Conservation (phyloP, 2,888 invertebrate species). For the Ligdia adustata region DNA sequence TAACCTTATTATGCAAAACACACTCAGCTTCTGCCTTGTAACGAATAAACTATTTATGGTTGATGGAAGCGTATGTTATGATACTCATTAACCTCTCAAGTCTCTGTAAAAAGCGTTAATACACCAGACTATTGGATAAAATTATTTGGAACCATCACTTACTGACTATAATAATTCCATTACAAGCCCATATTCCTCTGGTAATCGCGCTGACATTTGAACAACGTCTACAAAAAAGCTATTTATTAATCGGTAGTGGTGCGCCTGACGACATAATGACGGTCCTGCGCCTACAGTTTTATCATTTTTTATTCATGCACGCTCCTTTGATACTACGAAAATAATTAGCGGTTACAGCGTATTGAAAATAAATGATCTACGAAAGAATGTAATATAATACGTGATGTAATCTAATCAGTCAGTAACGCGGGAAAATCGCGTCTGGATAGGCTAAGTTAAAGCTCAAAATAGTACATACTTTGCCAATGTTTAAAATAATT, state of each 20-base stretch:
- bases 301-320: constrained; percentile 6
- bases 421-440: no score
- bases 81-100: background rate
- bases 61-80: background rate
- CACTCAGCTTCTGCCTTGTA: background rate
- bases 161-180: constrained; percentile 21
- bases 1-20: constrained; percentile 10
- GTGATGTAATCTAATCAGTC: no score
- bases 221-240: constrained; percentile 30
- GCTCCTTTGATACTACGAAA: background rate
- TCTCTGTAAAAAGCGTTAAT: constrained; percentile 1
- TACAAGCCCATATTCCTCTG: constrained; percentile 17
- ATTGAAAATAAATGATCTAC: background rate
- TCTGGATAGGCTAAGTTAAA: no score
- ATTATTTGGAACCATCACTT: constrained; percentile 13
- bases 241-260: constrained; percentile 30
- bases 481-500: background rate
- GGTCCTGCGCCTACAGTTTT: constrained; percentile 8
- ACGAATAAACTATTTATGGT: background rate
- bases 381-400: background rate
- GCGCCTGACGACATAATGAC: constrained; percentile 29
- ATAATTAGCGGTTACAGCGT: background rate
- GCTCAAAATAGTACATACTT: background rate
- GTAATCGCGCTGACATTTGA: constrained; percentile 24
- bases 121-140: background rate